Evolutionary conservation across 1,140 invertebrate genomes (phyloP).

Genomic region (Zaprionus ornatus): DNA sequence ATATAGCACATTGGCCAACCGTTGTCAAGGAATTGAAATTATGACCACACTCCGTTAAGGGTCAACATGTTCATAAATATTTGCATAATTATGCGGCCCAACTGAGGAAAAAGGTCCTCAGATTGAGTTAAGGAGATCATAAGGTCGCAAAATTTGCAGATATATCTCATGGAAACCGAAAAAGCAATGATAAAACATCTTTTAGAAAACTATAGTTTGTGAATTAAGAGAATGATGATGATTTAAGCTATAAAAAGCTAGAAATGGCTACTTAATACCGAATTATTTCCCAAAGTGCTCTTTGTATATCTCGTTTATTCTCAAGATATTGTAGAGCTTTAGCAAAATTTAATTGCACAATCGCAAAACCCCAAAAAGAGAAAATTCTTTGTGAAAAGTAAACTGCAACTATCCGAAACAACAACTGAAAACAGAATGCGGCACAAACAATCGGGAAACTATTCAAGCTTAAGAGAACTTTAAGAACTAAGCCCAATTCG

Average conservation of each 20-base stretch:
- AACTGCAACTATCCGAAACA: neutral
- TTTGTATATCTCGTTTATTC: neutral
- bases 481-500: conserved; percentile 4
- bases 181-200: too few relatives aligned
- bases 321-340: neutral
- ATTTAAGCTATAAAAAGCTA: too few relatives aligned
- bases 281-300: too few relatives aligned
- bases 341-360: neutral
- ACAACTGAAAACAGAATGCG: neutral
- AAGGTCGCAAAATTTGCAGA: neutral
- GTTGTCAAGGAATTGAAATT: conserved; percentile 74
- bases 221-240: neutral
- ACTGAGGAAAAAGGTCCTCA: neutral
- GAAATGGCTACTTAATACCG: too few relatives aligned
- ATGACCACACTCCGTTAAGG: conserved; percentile 42
- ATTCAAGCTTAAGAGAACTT: neutral
- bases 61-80: conserved; percentile 46
- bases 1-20: conserved; percentile 53
- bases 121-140: conserved; percentile 3
- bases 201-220: too few relatives aligned
- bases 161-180: neutral
- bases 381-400: neutral
- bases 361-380: neutral
- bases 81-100: conserved; percentile 40
- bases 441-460: neutral